phyloP scores from a whole-genome alignment of 2,888 invertebrate genomes.

The Hirtodrosophila cameraria region DNA sequence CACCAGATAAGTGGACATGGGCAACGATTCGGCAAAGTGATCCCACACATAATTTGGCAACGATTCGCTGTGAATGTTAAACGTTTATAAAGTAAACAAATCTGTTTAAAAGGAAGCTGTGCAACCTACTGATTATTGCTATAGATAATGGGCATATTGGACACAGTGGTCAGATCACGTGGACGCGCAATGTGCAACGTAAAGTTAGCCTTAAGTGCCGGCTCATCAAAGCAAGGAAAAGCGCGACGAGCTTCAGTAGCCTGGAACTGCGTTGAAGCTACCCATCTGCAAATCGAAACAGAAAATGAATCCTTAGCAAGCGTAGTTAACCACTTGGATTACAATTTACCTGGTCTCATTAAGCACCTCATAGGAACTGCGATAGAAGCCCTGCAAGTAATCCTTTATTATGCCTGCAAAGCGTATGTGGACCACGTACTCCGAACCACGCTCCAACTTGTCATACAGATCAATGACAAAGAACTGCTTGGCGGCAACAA shows the following conservation, averaged over 20 bases:
- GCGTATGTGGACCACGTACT: conserved; percentile 88
- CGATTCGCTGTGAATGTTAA: conserved; percentile 84
- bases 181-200: conserved; percentile 90
- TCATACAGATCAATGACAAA: conserved; percentile 88
- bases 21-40: conserved; percentile 90
- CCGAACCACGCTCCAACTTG: conserved; percentile 85
- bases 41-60: conserved; percentile 90
- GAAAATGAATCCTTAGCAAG: too few relatives aligned
- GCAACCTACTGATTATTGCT: conserved; percentile 79
- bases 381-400: conserved; percentile 91
- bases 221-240: conserved; percentile 95
- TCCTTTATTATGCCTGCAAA: conserved; percentile 91
- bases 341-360: conserved; percentile 88
- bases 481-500: conserved; percentile 88
- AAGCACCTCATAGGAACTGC: conserved; percentile 90
- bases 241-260: conserved; percentile 92
- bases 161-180: conserved; percentile 89
- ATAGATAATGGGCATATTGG: conserved; percentile 88
- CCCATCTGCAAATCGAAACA: conserved; percentile 88
- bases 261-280: conserved; percentile 93
- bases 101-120: not conserved
- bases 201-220: conserved; percentile 92
- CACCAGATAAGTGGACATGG: conserved; percentile 95
- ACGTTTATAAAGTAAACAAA: not conserved
- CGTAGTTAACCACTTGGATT: too few relatives aligned